Conservation (phyloP, 2,888 invertebrate species). For the Trissolcus brochymenae region DNA sequence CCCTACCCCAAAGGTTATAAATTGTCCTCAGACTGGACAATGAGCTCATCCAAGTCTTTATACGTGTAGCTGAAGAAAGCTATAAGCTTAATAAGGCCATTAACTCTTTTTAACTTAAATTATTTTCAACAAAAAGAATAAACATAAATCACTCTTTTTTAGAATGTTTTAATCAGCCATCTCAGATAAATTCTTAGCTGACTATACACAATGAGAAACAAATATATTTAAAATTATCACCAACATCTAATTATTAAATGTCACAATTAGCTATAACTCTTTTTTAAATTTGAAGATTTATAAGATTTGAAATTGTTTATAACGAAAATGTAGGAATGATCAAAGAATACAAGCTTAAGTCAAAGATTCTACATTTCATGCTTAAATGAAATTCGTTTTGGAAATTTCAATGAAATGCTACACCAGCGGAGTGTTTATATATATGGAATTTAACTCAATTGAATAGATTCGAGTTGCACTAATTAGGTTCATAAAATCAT, state of each 20-base stretch:
- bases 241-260: too few relatives aligned
- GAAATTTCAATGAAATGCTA: too few relatives aligned
- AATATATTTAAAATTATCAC: too few relatives aligned
- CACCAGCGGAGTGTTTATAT: background rate
- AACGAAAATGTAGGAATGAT: too few relatives aligned
- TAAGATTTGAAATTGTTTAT: too few relatives aligned
- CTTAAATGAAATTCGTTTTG: too few relatives aligned
- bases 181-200: background rate
- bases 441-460: conserved; percentile 10
- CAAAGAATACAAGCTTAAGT: too few relatives aligned
- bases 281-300: too few relatives aligned
- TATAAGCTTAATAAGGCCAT: conserved; percentile 25
- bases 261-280: too few relatives aligned
- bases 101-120: conserved; percentile 17
- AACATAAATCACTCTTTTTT: conserved; percentile 7
- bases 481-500: conserved; percentile 51
- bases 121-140: conserved; percentile 9
- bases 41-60: conserved; percentile 19
- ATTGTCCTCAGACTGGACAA: conserved; percentile 27
- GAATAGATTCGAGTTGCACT: conserved; percentile 20
- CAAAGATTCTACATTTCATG: too few relatives aligned
- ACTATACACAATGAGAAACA: too few relatives aligned
- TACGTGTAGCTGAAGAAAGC: conserved; percentile 15
- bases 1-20: conserved; percentile 14
- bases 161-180: background rate